phyloP scores from a whole-genome alignment of 2,113 vertebrate genomes.

The Vulpes ferrilata region DNA sequence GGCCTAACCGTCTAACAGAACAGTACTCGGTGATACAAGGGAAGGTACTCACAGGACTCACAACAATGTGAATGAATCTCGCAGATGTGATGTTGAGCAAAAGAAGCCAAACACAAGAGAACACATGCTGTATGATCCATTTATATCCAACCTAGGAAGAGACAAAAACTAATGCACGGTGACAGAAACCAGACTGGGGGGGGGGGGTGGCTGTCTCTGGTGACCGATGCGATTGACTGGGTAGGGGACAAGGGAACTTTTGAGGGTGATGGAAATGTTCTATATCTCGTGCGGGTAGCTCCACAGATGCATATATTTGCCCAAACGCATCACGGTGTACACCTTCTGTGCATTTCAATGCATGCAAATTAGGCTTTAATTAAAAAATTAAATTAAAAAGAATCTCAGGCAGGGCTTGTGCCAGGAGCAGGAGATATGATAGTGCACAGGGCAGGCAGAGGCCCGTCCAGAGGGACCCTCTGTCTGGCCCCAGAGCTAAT shows the following conservation, averaged over 20 bases:
- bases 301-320: conserved; percentile 29
- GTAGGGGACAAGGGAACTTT: neutral
- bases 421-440: conserved; percentile 62
- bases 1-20: neutral
- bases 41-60: neutral
- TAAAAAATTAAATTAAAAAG: conserved; percentile 80
- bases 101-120: neutral
- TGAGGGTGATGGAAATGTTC: neutral
- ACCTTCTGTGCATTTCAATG: conserved; percentile 74
- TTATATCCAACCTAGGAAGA: conserved; percentile 34
- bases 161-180: neutral
- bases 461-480: conserved; percentile 68
- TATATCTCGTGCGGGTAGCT: neutral
- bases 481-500: conserved; percentile 73
- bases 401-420: conserved; percentile 58
- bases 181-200: conserved; percentile 13
- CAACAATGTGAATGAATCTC: neutral
- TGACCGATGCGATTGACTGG: neutral
- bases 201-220: neutral
- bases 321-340: conserved; percentile 44
- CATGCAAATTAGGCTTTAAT: conserved; percentile 74
- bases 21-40: neutral
- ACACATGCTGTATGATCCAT: neutral
- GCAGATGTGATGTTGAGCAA: neutral
- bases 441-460: conserved; percentile 59